Conservation (phyloP, 1,140 invertebrate species). For the Hycleus phaleratus region DNA sequence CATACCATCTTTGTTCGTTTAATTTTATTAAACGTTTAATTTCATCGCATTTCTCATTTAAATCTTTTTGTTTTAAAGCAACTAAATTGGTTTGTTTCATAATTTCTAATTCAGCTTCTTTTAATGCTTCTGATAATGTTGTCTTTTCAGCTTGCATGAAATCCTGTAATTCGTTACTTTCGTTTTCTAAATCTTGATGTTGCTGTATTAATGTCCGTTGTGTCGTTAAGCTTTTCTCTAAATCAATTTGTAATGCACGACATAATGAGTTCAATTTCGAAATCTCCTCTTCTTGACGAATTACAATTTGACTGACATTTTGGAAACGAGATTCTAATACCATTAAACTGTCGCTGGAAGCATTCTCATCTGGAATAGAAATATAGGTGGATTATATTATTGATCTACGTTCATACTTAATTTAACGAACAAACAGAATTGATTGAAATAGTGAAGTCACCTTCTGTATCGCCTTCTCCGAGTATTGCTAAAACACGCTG, state of each 20-base stretch:
- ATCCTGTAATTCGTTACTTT: constrained; percentile 65
- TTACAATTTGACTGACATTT: constrained; percentile 62
- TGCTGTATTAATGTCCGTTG: constrained; percentile 61
- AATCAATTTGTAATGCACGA: constrained; percentile 57
- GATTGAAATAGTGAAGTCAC: background rate
- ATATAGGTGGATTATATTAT: background rate
- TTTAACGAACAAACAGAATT: background rate
- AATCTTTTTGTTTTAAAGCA: constrained; percentile 48
- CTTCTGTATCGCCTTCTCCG: constrained; percentile 34
- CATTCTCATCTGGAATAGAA: constrained; percentile 35
- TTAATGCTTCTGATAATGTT: constrained; percentile 61
- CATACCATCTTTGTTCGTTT: constrained; percentile 65
- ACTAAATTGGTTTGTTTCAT: constrained; percentile 40
- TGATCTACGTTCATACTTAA: no score
- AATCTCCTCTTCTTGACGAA: constrained; percentile 68
- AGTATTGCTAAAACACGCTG: constrained; percentile 63
- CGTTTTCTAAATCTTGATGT: constrained; percentile 59
- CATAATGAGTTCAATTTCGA: constrained; percentile 59
- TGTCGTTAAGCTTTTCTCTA: constrained; percentile 56
- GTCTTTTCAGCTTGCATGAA: constrained; percentile 71
- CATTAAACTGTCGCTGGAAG: constrained; percentile 59
- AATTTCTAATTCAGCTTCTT: constrained; percentile 65
- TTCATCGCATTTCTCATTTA: constrained; percentile 58
- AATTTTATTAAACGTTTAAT: constrained; percentile 65
- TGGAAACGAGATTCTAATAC: constrained; percentile 67